These are phyloP conservation scores for Acanthococcus lagerstroemiae DNA, from an alignment of 2,888 invertebrate species.

Conservation along the genomic window DNA sequence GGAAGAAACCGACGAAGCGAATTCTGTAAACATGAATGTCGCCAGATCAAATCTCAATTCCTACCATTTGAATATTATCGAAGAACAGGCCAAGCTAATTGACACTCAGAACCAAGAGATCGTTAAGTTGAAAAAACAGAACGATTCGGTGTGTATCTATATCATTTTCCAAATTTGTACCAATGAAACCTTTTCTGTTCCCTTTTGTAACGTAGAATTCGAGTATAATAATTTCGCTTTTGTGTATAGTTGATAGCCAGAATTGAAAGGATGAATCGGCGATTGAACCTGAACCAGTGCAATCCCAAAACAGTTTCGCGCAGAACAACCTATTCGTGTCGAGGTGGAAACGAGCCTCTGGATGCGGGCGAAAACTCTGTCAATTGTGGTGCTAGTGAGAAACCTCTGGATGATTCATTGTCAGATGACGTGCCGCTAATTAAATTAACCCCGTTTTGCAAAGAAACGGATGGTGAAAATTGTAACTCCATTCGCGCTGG, in stretches of 20 bases:
- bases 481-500: not conserved
- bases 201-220: too few relatives aligned
- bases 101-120: constrained; percentile 19
- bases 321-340: not conserved
- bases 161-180: not conserved
- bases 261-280: constrained; percentile 20
- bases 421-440: constrained; percentile 13
- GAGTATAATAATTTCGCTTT: not conserved
- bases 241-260: constrained; percentile 9
- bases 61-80: constrained; percentile 21
- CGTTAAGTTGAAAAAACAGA: constrained; percentile 14
- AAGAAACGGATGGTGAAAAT: not conserved
- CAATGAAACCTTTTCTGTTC: too few relatives aligned
- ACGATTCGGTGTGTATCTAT: constrained; percentile 13
- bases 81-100: constrained; percentile 22
- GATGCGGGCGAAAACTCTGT: too few relatives aligned
- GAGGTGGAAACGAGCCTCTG: not conserved
- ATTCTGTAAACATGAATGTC: constrained; percentile 6
- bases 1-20: constrained; percentile 39
- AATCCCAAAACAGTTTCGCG: not conserved
- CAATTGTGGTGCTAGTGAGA: not conserved
- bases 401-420: constrained; percentile 5
- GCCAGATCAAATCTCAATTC: constrained; percentile 20
- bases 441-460: not conserved
- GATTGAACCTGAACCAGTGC: constrained; percentile 19